Evolutionary conservation across 2,888 invertebrate species (phyloP), one percentile per base, ranked within the genome.

Genomic region (Pterostichus madidus): DNA sequence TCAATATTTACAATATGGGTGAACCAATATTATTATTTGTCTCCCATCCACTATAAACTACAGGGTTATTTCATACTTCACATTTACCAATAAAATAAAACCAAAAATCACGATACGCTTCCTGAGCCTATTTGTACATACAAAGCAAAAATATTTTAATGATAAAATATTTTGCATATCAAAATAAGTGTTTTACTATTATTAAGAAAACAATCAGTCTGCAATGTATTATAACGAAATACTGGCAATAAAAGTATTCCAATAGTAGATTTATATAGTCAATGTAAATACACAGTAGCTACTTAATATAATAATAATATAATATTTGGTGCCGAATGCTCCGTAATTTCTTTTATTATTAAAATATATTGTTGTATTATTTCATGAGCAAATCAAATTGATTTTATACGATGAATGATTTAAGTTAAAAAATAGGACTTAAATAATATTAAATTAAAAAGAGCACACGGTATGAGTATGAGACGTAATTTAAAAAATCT

Each of bases 91-190:
- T 1, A 52, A 75, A 75, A 32, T 52, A 75, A 52, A 75, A 39
- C 52, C 32, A 75, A 75, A 75, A 49, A 52, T 75, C 75, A 75
- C 75, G 52, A 75, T 75, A 75, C 75, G 75, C 75, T 75, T 75
- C 75, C 75, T 75, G 13, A 75, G 75, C 75, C 75, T 75, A 52
- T 64, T 31, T 75, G 52, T 75, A 75, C 68, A 71, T 71, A 75
- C 49, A 71, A 52, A 75, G 75, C 75, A 75, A 52, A 75, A 75
- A 32, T 75, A 75, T 75, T 75, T 75, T 24, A 75, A 75, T 24
- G 31, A 71, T 71, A 52, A 75, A 75, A 75, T 75, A 75, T 75
- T 75, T 75, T 75, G 75, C 75, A 75, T 75, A 75, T 75, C 75
- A 75, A 75, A 75, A 75, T 75, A 75, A 52, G 31, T 75, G 49